Base-by-base conservation (phyloP, 2,888 invertebrate species). In the Ormyrus labotus region DNA sequence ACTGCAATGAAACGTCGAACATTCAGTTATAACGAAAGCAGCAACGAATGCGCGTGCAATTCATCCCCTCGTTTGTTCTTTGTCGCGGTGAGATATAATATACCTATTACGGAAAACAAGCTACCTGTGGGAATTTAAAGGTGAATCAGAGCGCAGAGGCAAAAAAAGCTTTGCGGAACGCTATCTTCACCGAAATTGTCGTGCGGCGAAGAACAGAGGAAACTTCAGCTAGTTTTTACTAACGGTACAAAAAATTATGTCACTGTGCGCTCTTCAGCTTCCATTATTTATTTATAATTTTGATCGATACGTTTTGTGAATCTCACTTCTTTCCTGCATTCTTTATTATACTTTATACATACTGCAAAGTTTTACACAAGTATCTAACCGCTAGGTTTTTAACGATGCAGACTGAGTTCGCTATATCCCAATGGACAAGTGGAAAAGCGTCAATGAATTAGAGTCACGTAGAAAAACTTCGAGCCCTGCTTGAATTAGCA, bases 381-480 rank as follows among this genome's bases (percentile, higher is more conserved):
- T 34, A 61, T 61, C 61, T 61, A 61, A 9, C 13, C 9, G 61
- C 7, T 5, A 61, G 11, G 72, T 70, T 58, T 70, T 13, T 75
- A 60, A 19, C 13, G 48, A 69, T 48, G 10, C 51, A 10, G 6
- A 11, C 5, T 9, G 47, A 34, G 10, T 34, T 4, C 53, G 77
- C 83, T 83, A 34, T 34, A 34, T 19, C 34, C 34, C 83, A 83
- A 84, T 85, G 84, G 85, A 78, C 71, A 80, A 70, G 82, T 72
- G 82, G 45, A 74, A 47, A 69, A 64, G 67, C 51, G 53, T 51
- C 86, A 84, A 84, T 82, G 86, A 88, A 89, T 89, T 88, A 88
- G 86, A 88, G 88, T 89, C 89, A 88, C 88, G 88, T 89, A 88
- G 87, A 88, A 88, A 87, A 88, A 89, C 87, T 87, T 87, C 87